phyloP scores from a whole-genome alignment of 2,797 vertebrate species.

The Rhinoraja longicauda region DNA sequence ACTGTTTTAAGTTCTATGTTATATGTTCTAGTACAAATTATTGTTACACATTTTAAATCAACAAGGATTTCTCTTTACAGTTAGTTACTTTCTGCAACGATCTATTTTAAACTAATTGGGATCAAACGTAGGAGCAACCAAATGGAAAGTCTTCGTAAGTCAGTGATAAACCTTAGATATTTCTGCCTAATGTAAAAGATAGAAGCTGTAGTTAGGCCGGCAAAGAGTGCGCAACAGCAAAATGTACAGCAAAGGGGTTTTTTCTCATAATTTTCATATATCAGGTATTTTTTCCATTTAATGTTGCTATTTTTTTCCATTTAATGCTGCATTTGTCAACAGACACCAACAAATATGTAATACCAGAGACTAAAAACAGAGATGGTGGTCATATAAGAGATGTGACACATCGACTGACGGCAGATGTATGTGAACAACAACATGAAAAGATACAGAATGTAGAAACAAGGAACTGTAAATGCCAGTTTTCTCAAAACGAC shows the following conservation, averaged over 20 bases:
- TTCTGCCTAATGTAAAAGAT: neutral
- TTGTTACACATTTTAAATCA: no score
- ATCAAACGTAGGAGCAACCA: neutral
- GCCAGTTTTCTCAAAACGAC: no score
- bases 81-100: neutral
- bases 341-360: neutral
- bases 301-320: neutral
- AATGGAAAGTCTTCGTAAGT: neutral
- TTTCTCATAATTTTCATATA: neutral
- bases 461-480: no score
- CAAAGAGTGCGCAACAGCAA: neutral
- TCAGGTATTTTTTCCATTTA: no score
- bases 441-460: neutral
- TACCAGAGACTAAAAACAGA: neutral
- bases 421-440: neutral
- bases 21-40: no score
- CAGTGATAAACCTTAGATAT: neutral
- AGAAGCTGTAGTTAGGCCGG: neutral
- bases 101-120: neutral
- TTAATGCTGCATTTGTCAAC: neutral
- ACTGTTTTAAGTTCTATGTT: no score
- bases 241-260: neutral
- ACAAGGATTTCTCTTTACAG: neutral
- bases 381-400: neutral
- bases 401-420: neutral